These are phyloP conservation scores for Pristis pectinata DNA, from an alignment of 2,797 vertebrate genomes.

Conservation along the genomic window DNA sequence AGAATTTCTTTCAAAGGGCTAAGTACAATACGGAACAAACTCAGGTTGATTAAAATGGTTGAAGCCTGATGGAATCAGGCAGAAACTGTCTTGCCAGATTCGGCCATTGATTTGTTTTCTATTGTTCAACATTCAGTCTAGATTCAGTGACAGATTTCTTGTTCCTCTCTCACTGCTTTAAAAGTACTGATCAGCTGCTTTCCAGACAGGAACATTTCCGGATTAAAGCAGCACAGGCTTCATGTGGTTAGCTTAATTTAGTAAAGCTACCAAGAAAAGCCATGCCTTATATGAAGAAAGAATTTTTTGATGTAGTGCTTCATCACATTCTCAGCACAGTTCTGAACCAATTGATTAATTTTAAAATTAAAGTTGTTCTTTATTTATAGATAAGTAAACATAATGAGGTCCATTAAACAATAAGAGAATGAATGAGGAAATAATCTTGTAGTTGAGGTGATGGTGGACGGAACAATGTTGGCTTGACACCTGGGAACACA, in stretches of 20 bases:
- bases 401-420: neutral
- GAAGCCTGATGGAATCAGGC: neutral
- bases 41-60: slow-evolving; percentile 1
- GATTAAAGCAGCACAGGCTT: neutral
- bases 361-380: neutral
- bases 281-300: neutral
- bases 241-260: neutral
- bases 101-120: neutral
- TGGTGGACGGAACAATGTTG: neutral
- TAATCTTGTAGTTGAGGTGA: neutral
- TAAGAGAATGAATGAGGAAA: neutral
- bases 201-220: neutral
- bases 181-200: slow-evolving; percentile 1
- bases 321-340: neutral
- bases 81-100: neutral
- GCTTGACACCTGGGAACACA: no score
- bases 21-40: neutral
- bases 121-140: neutral
- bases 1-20: neutral
- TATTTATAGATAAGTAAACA: neutral
- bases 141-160: neutral
- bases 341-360: neutral
- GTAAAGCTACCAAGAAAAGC: neutral
- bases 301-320: neutral
- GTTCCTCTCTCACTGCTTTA: neutral